phyloP scores from a whole-genome alignment of 2,113 vertebrate species.

The Sitta europaea region DNA sequence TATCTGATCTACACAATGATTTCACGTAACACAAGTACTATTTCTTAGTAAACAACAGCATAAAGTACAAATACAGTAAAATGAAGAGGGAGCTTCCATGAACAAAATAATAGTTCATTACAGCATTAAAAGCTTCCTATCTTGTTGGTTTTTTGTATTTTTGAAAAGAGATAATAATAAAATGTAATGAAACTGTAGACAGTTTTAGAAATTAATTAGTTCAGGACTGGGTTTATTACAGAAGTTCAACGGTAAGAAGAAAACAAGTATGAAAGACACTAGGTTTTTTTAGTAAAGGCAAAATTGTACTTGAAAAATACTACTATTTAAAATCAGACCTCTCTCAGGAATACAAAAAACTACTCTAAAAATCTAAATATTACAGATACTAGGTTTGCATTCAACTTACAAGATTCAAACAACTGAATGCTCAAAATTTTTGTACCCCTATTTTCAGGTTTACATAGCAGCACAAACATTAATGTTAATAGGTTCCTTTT shows the following conservation, averaged over 20 bases:
- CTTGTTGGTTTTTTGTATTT: neutral
- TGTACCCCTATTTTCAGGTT: neutral
- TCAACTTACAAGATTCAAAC: neutral
- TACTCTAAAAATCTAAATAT: neutral
- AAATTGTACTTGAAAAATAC: neutral
- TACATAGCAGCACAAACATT: neutral
- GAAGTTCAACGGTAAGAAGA: neutral
- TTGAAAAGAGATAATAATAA: neutral
- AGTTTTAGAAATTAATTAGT: neutral
- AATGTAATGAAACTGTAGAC: neutral
- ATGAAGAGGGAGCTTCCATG: neutral
- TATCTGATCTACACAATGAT: neutral
- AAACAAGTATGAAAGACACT: neutral
- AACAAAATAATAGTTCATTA: neutral
- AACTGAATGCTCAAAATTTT: neutral
- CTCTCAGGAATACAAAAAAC: neutral
- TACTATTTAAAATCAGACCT: neutral
- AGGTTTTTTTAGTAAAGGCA: rapidly evolving
- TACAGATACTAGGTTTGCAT: neutral
- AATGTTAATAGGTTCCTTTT: neutral
- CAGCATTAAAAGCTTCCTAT: neutral
- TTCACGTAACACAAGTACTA: neutral
- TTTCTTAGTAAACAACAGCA: neutral
- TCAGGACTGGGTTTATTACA: neutral
- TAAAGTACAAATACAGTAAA: neutral